Evolutionary conservation across 2,113 vertebrate genomes (phyloP).

Genomic region (Brevimyrus niger): DNA sequence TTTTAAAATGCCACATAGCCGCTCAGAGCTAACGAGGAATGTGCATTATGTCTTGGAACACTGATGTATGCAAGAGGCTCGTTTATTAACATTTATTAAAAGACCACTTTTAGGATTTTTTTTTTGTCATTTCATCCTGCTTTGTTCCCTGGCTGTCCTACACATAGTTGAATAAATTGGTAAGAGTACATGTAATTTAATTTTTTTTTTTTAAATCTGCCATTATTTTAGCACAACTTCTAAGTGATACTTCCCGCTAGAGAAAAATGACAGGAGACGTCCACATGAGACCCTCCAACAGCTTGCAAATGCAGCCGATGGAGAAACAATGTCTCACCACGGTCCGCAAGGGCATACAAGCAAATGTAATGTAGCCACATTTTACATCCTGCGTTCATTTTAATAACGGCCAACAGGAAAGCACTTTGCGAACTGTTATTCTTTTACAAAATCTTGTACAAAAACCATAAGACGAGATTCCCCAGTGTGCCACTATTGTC

Average conservation of each 20-base stretch:
- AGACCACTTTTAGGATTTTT: neutral
- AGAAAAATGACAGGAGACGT: neutral
- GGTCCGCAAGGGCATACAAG: neutral
- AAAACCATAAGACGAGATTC: neutral
- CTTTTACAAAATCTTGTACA: slow-evolving; percentile 15
- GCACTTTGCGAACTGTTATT: neutral
- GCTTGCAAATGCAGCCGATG: neutral
- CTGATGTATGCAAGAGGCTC: neutral
- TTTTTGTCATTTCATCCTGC: neutral
- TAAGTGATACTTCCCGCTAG: neutral
- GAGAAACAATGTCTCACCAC: neutral
- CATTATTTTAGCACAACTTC: neutral
- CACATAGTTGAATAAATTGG: neutral
- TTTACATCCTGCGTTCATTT: neutral
- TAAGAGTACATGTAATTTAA: neutral
- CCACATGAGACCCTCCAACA: neutral
- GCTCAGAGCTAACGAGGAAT: neutral
- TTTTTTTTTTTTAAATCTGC: neutral
- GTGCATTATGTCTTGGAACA: neutral
- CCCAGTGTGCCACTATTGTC: slow-evolving; percentile 31
- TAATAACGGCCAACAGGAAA: neutral
- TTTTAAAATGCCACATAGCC: neutral
- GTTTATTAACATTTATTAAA: slow-evolving; percentile 7
- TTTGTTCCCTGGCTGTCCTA: neutral
- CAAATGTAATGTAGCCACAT: neutral